A percentile compares a stretch with the other conserved stretches of the same genome.
These are phyloP conservation scores for Hemiprocne comata DNA, from an alignment of 2,113 vertebrate species.

Conservation along the genomic window DNA sequence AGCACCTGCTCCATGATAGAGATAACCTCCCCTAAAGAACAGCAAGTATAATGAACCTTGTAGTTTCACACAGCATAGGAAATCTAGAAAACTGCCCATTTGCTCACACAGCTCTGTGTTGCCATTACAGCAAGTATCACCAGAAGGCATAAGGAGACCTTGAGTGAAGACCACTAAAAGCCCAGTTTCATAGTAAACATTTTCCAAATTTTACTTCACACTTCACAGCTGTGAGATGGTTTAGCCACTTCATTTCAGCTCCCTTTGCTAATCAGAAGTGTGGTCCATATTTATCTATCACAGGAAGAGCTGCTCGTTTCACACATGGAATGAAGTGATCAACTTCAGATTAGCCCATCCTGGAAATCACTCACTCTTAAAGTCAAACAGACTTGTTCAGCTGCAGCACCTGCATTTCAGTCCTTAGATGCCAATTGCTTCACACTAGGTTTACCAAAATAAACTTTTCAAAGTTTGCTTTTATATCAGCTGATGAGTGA, in stretches of 20 bases:
- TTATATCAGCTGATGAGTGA: neutral
- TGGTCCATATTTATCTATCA: fast-evolving
- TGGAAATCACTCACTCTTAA: neutral
- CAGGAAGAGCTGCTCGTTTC: neutral
- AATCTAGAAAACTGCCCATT: neutral
- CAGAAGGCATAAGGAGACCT: neutral
- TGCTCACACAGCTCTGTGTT: neutral
- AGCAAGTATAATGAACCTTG: neutral
- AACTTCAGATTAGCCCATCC: neutral
- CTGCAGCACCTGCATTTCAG: neutral
- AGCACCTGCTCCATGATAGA: fast-evolving
- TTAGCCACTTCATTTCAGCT: neutral
- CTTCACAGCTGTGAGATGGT: neutral
- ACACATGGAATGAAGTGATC: neutral
- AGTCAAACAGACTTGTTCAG: neutral
- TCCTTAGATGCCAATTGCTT: neutral
- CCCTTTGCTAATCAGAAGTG: neutral
- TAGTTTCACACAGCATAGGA: neutral
- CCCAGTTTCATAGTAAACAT: neutral
- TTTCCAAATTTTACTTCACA: neutral
- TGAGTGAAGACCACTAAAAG: neutral
- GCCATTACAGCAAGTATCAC: neutral
- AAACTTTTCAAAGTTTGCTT: neutral
- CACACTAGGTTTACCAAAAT: neutral
- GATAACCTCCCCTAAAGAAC: neutral